These are phyloP conservation scores for Platyscapa corneri DNA, from an alignment of 1,140 invertebrate genomes.

Conservation along the genomic window DNA sequence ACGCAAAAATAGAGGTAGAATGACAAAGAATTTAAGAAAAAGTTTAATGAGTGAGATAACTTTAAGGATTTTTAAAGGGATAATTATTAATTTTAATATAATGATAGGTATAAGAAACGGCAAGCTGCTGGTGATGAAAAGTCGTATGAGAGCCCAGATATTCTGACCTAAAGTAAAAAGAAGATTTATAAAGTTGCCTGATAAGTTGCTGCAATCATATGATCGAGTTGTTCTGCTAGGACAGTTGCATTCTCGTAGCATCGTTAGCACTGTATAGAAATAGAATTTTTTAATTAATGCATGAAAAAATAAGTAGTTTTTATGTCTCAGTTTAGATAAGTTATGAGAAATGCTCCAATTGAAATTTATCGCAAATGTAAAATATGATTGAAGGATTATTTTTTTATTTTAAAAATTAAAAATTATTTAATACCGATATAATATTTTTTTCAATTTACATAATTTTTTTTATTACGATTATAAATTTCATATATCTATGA, in stretches of 20 bases:
- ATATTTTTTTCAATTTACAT: too few relatives aligned
- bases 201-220: neutral
- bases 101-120: slow-evolving; percentile 59
- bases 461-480: too few relatives aligned
- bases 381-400: too few relatives aligned
- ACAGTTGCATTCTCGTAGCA: slow-evolving; percentile 15
- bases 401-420: too few relatives aligned
- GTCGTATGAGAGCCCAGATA: slow-evolving; percentile 56
- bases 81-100: slow-evolving; percentile 55
- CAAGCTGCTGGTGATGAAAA: slow-evolving; percentile 50
- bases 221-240: neutral
- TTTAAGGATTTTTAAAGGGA: slow-evolving; percentile 61
- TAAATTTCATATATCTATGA: too few relatives aligned
- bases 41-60: slow-evolving; percentile 60
- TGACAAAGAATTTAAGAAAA: slow-evolving; percentile 58
- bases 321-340: too few relatives aligned
- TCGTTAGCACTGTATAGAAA: neutral
- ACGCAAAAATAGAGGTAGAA: slow-evolving; percentile 60
- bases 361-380: too few relatives aligned
- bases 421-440: too few relatives aligned
- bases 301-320: neutral
- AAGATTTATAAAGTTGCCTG: neutral
- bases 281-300: neutral
- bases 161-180: slow-evolving; percentile 46
- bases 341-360: too few relatives aligned